Evolutionary conservation across 2,797 vertebrate genomes (phyloP), one percentile per base, ranked within the genome.

Genomic region (Diplodus sargus): DNA sequence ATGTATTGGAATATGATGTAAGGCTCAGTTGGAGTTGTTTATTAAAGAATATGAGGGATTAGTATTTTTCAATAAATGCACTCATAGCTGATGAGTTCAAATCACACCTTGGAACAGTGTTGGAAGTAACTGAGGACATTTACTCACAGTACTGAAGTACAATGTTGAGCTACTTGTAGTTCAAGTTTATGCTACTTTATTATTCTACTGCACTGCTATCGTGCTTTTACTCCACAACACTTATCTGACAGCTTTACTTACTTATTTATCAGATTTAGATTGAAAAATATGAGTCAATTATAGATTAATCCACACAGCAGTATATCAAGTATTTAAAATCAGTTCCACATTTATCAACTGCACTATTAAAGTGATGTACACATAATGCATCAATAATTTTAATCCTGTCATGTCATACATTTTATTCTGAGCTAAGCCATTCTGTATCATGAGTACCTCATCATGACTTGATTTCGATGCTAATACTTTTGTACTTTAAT

Each of bases 11-110:
- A 63, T 62, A 23, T 62, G 12, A 25, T 74, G 10, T 43, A 5
- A 7, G 16, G 43, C 16, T 22, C 45, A 30, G 15, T 81, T 18
- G 62, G n/a, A 77, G 39, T 7, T 71, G 39, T 71, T 57, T 45
- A 51, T 73, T 57, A 39, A 66, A 51, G 34, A 49, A 64, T 20
- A 59, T 64, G n/a, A n/a, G 57, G 4, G 49, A 59, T 45, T 20
- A n/a, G 5, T 52, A 14, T 15, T 70, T 66, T 70, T 30, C 1
- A n/a, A 74, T 62, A 28, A 11, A 22, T 30, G 17, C 0, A 30
- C 51, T 42, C 6, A 49, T 51, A 52, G 12, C 16, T 23, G 45
- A 59, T 54, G 8, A 17, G 28, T 30, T 30, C 28, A 51, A 30
- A 22, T 52, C 16, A 43, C 16, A n/a, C 13, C 30, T 51, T 43